Percentiles rank a stretch among this genome's conserved stretches.
phyloP scores from a whole-genome alignment of 1,140 invertebrate species.

The Augochlora pura region DNA sequence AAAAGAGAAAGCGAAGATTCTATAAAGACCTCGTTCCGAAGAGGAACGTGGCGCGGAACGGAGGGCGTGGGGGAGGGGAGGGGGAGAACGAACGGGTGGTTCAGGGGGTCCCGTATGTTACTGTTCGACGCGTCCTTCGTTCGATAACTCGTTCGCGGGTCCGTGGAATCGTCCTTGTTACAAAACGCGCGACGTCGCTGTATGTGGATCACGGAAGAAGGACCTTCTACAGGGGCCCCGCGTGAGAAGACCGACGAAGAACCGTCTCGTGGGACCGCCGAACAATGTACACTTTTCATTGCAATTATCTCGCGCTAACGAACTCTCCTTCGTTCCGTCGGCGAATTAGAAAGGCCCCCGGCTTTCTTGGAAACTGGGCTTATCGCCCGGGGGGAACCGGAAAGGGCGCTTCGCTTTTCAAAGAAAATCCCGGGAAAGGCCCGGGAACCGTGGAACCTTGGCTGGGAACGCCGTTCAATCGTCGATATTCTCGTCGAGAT shows the following conservation, averaged over 20 bases:
- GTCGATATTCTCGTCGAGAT: too few species aligned
- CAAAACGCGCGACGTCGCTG: slow-evolving; percentile 10
- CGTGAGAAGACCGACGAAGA: slow-evolving; percentile 72
- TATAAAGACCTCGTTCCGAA: background rate
- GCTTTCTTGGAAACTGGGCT: slow-evolving; percentile 56
- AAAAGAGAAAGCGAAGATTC: slow-evolving; percentile 1
- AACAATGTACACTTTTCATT: slow-evolving; percentile 78
- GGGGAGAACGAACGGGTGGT: too few species aligned
- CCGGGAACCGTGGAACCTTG: background rate
- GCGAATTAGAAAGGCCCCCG: slow-evolving; percentile 64
- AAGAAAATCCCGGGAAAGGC: background rate
- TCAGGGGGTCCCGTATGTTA: background rate
- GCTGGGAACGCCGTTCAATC: background rate
- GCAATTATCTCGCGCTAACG: slow-evolving; percentile 74
- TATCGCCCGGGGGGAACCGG: slow-evolving; percentile 19
- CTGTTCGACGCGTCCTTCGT: background rate
- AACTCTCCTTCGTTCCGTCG: slow-evolving; percentile 64
- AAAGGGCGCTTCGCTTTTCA: slow-evolving; percentile 33
- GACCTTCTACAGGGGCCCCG: slow-evolving; percentile 52
- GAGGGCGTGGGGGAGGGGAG: too few species aligned
- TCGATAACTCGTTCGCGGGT: background rate
- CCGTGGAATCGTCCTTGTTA: slow-evolving; percentile 9
- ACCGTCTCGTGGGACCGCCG: slow-evolving; percentile 68
- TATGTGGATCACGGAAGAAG: slow-evolving; percentile 62
- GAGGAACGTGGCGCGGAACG: background rate